Base-by-base conservation (phyloP, 2,797 vertebrate genomes). In the Cynodonichthys magdalenae region DNA sequence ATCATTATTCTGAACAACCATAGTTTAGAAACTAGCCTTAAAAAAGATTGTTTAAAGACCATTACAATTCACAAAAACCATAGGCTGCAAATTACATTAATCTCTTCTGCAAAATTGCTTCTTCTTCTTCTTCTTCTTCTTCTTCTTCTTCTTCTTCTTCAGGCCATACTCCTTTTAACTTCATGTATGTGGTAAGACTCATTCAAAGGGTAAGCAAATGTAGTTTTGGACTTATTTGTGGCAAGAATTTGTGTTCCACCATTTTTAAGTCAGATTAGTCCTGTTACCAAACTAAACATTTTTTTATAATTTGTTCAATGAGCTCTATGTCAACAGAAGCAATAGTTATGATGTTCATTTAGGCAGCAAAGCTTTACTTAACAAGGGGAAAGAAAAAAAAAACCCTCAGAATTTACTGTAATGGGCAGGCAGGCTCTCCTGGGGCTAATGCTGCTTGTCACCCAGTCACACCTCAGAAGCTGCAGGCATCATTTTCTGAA, bases 1-100 rank as follows among this genome's bases (percentile, higher is more conserved):
- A 19, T 67, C 59, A 77, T 81, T 73, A 69, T 71, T 67, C 66
- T 41, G 63, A 78, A 61, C 50, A 63, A 48, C 60, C 52, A 15
- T 61, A 3, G 48, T 53, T 42, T 19, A 8, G 48, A 15, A n/a
- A 20, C 17, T 18, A 14, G 28, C 9, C 34, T 48, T 9, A 24
- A 55, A 39, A 58, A 41, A 20, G 5, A 17, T 7, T 2, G 28
- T 7, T 15, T 6, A 11, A 51, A 46, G 28, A 60, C 14, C 9
- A 8, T 46, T 19, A 18, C 59, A 65, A 27, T 17, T 49, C 15
- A 39, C 11, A 19, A 44, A 56, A 79, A 41, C 12, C 44, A 28
- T 59, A 5, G 47, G 36, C 58, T 44, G 65, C 53, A 75, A 63
- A 79, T 55, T 51, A 7, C 10, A 9, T 50, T 17, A 12, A 12